A percentile compares a stretch with the other conserved stretches of the same genome.
Evolutionary conservation across 2,797 vertebrate species (phyloP).

Genomic region (Poliocrania exsul): DNA sequence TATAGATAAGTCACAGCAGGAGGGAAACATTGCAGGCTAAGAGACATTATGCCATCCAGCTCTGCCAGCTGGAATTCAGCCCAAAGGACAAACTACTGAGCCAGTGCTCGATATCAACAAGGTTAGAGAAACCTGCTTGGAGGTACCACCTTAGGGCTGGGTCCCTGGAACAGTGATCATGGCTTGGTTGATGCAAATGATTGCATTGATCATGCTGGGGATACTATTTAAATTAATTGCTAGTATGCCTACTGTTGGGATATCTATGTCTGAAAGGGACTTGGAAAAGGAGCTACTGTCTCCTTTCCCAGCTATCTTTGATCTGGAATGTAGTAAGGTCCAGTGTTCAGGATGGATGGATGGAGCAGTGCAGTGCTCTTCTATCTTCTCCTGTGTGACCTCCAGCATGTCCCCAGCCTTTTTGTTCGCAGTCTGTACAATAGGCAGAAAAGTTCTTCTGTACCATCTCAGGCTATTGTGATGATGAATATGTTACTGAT

Average conservation of each 20-base stretch:
- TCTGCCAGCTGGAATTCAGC: not conserved
- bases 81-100: not conserved
- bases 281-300: not conserved
- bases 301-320: not conserved
- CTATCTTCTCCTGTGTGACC: not conserved
- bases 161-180: not conserved
- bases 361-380: not conserved
- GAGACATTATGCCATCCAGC: not conserved
- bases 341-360: not conserved
- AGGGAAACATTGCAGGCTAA: not conserved
- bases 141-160: not conserved
- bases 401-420: not conserved
- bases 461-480: constrained; percentile 37
- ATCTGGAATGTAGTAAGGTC: not conserved
- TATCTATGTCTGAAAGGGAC: not conserved
- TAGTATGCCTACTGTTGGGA: not conserved
- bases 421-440: not conserved
- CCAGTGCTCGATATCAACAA: not conserved
- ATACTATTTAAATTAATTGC: not conserved
- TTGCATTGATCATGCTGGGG: not conserved
- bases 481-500: constrained; percentile 59
- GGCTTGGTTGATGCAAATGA: not conserved
- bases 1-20: not conserved
- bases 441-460: constrained; percentile 1
- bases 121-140: not conserved